Conservation (phyloP, 2,113 vertebrate genomes). For the Peromyscus polionotus region DNA sequence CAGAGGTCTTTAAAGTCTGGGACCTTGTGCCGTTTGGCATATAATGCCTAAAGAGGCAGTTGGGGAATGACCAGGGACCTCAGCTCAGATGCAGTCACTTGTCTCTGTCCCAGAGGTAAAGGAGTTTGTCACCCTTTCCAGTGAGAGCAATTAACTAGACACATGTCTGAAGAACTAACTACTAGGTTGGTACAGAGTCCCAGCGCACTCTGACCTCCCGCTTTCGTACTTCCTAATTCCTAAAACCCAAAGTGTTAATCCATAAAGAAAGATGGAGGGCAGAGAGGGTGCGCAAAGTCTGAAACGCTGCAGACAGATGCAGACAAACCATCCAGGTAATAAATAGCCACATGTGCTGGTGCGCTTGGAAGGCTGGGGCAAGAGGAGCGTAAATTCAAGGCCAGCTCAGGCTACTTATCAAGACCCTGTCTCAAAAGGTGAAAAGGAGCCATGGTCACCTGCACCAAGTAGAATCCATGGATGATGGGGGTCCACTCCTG, state of each 20-base stretch:
- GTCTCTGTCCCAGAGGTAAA: neutral
- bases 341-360: neutral
- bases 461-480: neutral
- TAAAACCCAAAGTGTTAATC: neutral
- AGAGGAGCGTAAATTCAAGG: neutral
- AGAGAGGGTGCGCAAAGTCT: neutral
- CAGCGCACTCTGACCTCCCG: neutral
- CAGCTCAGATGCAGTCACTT: neutral
- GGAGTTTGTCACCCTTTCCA: neutral
- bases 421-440: neutral
- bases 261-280: neutral
- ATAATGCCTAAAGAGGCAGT: neutral
- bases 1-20: neutral
- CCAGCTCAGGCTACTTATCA: neutral
- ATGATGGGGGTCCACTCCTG: neutral
- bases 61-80: neutral
- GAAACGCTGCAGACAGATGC: neutral
- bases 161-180: neutral
- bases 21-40: neutral
- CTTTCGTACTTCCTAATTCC: neutral
- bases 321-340: neutral
- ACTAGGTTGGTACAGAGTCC: neutral
- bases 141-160: constrained; percentile 34
- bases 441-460: neutral
- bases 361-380: neutral